Percentiles rank a stretch among this genome's conserved stretches.
Conservation (phyloP, 2,113 vertebrate genomes). For the Cacatua alba region DNA sequence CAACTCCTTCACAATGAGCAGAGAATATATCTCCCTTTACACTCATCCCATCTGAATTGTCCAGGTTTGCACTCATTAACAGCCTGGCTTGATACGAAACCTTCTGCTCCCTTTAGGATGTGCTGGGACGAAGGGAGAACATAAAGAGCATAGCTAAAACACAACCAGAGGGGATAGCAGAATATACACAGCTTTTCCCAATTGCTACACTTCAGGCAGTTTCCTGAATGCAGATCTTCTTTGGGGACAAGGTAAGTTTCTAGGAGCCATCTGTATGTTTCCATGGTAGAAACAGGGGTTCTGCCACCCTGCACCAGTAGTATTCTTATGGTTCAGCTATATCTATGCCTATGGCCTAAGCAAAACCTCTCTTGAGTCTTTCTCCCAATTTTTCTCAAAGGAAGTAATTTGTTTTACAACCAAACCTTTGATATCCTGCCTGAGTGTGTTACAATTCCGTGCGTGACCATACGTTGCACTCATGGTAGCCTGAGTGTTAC, state of each 20-base stretch:
- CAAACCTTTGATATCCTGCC: not conserved
- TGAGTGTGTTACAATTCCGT: not conserved
- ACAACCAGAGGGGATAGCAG: not conserved
- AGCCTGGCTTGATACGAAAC: not conserved
- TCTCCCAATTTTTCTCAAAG: not conserved
- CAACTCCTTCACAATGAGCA: not conserved
- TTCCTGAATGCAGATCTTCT: not conserved
- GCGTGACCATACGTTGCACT: accelerated
- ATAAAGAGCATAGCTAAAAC: constrained; percentile 2
- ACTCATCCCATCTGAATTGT: not conserved
- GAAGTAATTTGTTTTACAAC: not conserved
- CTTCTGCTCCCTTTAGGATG: constrained; percentile 33
- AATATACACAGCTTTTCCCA: not conserved
- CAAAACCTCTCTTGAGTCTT: not conserved
- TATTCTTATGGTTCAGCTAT: not conserved
- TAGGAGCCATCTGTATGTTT: not conserved
- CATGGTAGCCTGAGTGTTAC: accelerated
- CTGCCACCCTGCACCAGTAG: not conserved
- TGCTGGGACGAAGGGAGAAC: constrained; percentile 36
- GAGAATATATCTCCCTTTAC: not conserved
- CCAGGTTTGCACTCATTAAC: not conserved
- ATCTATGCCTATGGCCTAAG: not conserved
- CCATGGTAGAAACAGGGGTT: not conserved
- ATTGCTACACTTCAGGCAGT: not conserved
- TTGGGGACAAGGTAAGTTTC: not conserved